Percentiles rank a stretch among this genome's conserved stretches.
These are phyloP conservation scores for Zootermopsis nevadensis DNA, from an alignment of 2,888 invertebrate genomes.

Conservation along the genomic window DNA sequence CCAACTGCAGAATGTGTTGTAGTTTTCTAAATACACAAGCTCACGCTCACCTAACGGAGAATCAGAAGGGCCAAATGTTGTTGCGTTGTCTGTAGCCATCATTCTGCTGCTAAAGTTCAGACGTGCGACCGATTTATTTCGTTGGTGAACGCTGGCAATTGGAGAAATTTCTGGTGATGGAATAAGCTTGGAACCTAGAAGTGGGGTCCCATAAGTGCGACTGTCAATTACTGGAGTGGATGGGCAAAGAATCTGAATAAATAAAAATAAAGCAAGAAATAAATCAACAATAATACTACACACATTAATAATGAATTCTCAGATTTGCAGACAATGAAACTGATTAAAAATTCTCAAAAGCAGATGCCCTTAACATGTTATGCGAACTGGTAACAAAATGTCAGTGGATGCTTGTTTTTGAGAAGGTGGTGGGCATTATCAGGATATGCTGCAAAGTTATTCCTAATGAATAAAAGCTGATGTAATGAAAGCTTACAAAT, in stretches of 20 bases:
- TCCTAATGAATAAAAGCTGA: too few relatives aligned
- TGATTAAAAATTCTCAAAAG: too few relatives aligned
- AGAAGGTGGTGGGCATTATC: too few relatives aligned
- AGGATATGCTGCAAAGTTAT: too few relatives aligned
- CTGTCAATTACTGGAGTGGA: not conserved
- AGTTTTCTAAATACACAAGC: not conserved
- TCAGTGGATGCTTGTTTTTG: too few relatives aligned
- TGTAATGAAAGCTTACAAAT: too few relatives aligned
- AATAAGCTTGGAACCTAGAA: not conserved
- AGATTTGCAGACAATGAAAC: not conserved
- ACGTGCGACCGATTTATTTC: constrained; percentile 17
- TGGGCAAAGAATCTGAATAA: not conserved
- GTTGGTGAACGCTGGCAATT: not conserved
- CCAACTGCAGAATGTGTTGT: not conserved
- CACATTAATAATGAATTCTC: not conserved
- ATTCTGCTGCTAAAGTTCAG: not conserved
- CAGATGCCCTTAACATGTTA: too few relatives aligned
- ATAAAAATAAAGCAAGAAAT: not conserved
- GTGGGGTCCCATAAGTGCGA: constrained; percentile 28
- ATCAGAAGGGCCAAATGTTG: not conserved
- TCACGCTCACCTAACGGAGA: not conserved
- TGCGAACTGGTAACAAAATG: too few relatives aligned
- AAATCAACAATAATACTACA: not conserved
- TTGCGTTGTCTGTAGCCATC: not conserved
- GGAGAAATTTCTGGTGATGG: constrained; percentile 33